Evolutionary conservation across 2,113 vertebrate species (phyloP).

Genomic region (Dromas ardeola): DNA sequence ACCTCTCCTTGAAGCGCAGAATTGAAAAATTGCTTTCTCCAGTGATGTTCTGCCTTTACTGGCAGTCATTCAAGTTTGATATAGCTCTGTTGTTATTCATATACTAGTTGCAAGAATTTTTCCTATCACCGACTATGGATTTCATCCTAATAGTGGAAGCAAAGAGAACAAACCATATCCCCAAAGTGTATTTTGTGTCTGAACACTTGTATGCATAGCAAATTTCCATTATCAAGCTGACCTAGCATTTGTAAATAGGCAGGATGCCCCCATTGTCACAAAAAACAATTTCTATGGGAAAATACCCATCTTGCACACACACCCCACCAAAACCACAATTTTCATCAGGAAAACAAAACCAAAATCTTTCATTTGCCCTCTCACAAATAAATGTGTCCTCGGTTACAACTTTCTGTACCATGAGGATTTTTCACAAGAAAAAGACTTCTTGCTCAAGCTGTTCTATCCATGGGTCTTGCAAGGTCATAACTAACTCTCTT

Average conservation of each 20-base stretch:
- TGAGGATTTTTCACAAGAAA: not conserved
- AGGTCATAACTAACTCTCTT: not conserved
- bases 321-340: not conserved
- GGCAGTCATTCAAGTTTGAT: not conserved
- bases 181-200: not conserved
- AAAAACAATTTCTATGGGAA: not conserved
- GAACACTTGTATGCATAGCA: not conserved
- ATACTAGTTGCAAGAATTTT: not conserved
- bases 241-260: not conserved
- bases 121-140: not conserved
- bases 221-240: not conserved
- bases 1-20: not conserved
- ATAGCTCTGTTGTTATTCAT: not conserved
- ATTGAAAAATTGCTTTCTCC: not conserved
- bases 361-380: not conserved
- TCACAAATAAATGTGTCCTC: not conserved
- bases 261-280: not conserved
- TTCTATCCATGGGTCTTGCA: not conserved
- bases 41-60: not conserved
- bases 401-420: not conserved
- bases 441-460: not conserved
- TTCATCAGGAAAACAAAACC: not conserved
- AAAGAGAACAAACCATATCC: not conserved
- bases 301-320: not conserved
- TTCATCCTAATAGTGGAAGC: not conserved